These are phyloP conservation scores for Cyprinus carpio DNA, from an alignment of 2,113 vertebrate species.

Conservation along the genomic window DNA sequence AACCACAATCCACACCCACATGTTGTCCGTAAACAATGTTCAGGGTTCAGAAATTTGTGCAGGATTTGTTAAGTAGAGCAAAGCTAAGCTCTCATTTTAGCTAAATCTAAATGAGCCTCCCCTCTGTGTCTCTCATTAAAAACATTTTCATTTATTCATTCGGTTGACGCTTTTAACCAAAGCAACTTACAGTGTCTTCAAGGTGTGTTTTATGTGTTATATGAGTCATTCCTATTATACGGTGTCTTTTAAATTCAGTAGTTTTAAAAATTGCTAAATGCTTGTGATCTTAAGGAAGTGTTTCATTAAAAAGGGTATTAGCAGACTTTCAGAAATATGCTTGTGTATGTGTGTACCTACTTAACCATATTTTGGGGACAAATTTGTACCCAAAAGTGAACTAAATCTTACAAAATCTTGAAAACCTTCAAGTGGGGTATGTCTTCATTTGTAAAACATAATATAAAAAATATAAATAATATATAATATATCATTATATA, in stretches of 20 bases:
- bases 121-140: not conserved
- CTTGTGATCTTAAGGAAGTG: not conserved
- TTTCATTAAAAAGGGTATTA: not conserved
- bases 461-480: too few species aligned
- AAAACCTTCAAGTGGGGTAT: too few species aligned
- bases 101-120: not conserved
- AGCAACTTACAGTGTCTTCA: not conserved
- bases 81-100: slow-evolving; percentile 29
- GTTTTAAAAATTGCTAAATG: not conserved
- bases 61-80: slow-evolving; percentile 40
- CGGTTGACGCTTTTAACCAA: not conserved
- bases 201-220: not conserved
- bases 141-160: slow-evolving; percentile 1
- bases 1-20: slow-evolving; percentile 6
- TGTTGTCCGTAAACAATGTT: slow-evolving; percentile 1
- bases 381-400: too few species aligned
- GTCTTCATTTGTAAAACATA: too few species aligned
- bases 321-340: not conserved
- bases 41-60: slow-evolving; percentile 11
- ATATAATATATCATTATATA: too few species aligned
- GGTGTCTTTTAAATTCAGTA: not conserved
- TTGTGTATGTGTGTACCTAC: not conserved
- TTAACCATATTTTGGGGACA: too few species aligned
- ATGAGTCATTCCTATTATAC: not conserved
- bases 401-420: too few species aligned